Evolutionary conservation across 1,140 invertebrate genomes (phyloP).

Genomic region (Ips typographus): DNA sequence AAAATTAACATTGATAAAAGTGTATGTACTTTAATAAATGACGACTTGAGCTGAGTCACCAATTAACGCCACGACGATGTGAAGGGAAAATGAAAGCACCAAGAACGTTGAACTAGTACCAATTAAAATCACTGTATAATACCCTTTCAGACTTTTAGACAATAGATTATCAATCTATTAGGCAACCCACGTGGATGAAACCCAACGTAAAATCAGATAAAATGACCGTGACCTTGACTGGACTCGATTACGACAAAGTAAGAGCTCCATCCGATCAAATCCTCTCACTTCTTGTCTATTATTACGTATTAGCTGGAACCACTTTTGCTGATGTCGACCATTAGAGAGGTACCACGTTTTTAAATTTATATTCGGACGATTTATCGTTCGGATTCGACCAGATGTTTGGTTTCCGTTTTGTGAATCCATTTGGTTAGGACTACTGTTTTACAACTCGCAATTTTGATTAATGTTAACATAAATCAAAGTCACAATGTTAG

Average conservation of each 20-base stretch:
- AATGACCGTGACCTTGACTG: slow-evolving; percentile 30
- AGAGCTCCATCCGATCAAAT: slow-evolving; percentile 30
- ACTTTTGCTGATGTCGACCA: slow-evolving; percentile 18
- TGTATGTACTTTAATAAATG: neutral
- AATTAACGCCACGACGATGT: neutral
- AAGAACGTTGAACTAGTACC: no score
- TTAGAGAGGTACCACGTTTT: slow-evolving; percentile 19
- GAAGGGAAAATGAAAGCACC: neutral
- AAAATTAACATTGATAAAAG: slow-evolving; percentile 1
- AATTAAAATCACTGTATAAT: no score
- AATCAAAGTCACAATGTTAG: no score
- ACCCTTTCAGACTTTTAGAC: no score
- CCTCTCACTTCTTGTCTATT: slow-evolving; percentile 27
- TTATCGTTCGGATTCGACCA: neutral
- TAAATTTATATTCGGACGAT: slow-evolving; percentile 7
- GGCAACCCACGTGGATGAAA: no score
- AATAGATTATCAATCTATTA: no score
- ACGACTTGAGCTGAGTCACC: neutral
- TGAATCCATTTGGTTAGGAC: no score
- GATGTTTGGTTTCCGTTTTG: no score
- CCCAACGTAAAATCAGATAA: slow-evolving; percentile 3
- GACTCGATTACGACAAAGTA: slow-evolving; percentile 9
- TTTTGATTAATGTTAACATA: no score
- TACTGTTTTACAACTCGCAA: no score
- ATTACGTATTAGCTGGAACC: slow-evolving; percentile 27